Conservation (phyloP, 2,888 invertebrate species). For the Abscondita cerata region DNA sequence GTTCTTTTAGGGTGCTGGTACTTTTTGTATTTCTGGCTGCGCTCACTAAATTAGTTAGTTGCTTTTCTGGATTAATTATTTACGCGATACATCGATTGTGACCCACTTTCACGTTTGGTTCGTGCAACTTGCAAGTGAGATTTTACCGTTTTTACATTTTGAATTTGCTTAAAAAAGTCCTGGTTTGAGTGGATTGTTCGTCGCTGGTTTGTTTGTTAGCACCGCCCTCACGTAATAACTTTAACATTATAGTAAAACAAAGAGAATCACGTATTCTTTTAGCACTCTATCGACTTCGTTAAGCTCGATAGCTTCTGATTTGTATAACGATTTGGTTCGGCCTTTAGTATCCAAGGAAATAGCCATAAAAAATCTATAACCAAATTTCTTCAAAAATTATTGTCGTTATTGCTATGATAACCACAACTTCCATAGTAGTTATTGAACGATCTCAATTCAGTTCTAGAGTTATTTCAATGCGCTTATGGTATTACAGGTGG, state of each 20-base stretch:
- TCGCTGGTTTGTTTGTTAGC: slow-evolving; percentile 20
- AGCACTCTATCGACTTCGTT: slow-evolving; percentile 68
- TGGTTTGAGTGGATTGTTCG: slow-evolving; percentile 40
- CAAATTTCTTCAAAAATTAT: slow-evolving; percentile 66
- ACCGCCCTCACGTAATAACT: slow-evolving; percentile 17
- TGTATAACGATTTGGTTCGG: slow-evolving; percentile 68
- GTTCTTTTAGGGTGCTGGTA: slow-evolving; percentile 7
- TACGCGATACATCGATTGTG: slow-evolving; percentile 71
- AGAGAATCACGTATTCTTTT: too few relatives aligned
- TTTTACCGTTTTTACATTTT: slow-evolving; percentile 73
- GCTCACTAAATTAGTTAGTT: slow-evolving; percentile 14
- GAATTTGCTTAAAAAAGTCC: slow-evolving; percentile 55
- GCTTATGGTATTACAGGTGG: slow-evolving; percentile 71
- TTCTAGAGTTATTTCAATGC: slow-evolving; percentile 69
- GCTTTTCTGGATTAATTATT: slow-evolving; percentile 65
- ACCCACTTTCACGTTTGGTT: slow-evolving; percentile 66
- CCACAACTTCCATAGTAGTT: slow-evolving; percentile 63
- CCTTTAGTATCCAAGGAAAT: slow-evolving; percentile 63
- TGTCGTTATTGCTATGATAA: slow-evolving; percentile 61
- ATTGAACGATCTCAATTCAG: slow-evolving; percentile 68
- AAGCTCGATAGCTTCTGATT: slow-evolving; percentile 66
- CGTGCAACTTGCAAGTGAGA: slow-evolving; percentile 62
- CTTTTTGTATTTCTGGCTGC: slow-evolving; percentile 8
- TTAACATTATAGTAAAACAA: too few relatives aligned
- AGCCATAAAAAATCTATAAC: too few relatives aligned